Evolutionary conservation across 2,113 vertebrate species (phyloP).

Genomic region (Psilopsiagon aurifrons): DNA sequence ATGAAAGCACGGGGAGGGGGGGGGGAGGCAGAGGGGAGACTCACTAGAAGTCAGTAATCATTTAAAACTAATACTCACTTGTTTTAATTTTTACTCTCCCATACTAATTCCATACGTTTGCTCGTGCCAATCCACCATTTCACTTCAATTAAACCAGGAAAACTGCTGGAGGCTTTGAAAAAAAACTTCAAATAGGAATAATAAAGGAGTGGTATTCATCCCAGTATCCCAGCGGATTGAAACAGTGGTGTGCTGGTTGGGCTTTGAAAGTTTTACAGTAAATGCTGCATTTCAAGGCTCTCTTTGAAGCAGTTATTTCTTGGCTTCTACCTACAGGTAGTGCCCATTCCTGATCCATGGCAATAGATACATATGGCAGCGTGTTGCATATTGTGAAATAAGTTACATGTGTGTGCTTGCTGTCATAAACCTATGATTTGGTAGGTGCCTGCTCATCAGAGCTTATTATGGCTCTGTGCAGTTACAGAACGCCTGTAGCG

Average conservation of each 20-base stretch:
- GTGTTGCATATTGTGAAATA: not conserved
- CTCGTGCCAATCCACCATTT: constrained; percentile 6
- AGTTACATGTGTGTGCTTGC: not conserved
- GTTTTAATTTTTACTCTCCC: not conserved
- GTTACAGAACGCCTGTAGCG: not conserved
- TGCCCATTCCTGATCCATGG: not conserved
- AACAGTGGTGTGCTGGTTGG: not conserved
- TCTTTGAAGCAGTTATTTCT: not conserved
- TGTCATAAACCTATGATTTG: not conserved
- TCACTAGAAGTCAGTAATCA: not conserved
- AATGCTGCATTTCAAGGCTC: not conserved
- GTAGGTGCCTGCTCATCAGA: not conserved
- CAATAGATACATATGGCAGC: not conserved
- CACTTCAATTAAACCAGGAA: not conserved
- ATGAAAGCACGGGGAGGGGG: not conserved
- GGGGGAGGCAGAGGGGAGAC: too few relatives aligned
- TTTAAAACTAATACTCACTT: not conserved
- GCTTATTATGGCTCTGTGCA: fast-evolving
- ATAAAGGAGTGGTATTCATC: not conserved
- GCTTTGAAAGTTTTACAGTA: not conserved
- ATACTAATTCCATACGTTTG: not conserved
- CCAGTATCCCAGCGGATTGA: not conserved
- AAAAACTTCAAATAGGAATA: not conserved
- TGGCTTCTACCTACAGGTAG: not conserved
- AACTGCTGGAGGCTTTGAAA: not conserved